phyloP scores from a whole-genome alignment of 2,888 invertebrate genomes.

The Archips crataeganus region DNA sequence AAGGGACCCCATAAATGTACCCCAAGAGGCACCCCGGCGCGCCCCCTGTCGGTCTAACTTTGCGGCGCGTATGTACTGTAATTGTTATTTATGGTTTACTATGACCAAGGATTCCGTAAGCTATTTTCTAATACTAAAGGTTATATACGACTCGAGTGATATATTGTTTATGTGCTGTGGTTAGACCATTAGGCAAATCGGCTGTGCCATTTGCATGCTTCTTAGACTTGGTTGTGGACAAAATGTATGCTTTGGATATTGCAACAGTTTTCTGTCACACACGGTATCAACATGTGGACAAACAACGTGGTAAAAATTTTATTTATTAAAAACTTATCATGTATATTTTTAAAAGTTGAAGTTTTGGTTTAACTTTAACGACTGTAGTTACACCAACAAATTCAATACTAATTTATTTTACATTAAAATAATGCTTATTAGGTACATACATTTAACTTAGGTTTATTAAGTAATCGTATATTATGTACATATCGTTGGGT shows the following conservation, averaged over 20 bases:
- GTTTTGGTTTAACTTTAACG: not conserved
- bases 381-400: not conserved
- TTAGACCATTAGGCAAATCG: slow-evolving; percentile 52
- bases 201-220: slow-evolving; percentile 43
- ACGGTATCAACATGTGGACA: not conserved
- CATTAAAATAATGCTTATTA: too few species aligned
- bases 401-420: too few species aligned
- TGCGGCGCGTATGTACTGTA: slow-evolving; percentile 45
- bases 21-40: slow-evolving; percentile 52
- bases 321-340: not conserved
- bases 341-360: not conserved
- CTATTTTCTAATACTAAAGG: slow-evolving; percentile 32
- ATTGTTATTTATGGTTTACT: slow-evolving; percentile 51
- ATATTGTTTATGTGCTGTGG: slow-evolving; percentile 45
- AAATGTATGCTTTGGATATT: slow-evolving; percentile 24
- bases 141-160: slow-evolving; percentile 18
- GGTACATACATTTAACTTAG: too few species aligned
- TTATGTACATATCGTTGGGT: too few species aligned
- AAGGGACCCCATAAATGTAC: slow-evolving; percentile 62
- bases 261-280: not conserved
- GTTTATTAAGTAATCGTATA: too few species aligned
- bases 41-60: slow-evolving; percentile 46
- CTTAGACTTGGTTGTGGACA: slow-evolving; percentile 38
- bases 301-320: not conserved
- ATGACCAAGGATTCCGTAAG: slow-evolving; percentile 35